Evolutionary conservation across 1,140 invertebrate genomes (phyloP), one percentile per base, ranked within the genome.

Genomic region (Adelges cooleyi): DNA sequence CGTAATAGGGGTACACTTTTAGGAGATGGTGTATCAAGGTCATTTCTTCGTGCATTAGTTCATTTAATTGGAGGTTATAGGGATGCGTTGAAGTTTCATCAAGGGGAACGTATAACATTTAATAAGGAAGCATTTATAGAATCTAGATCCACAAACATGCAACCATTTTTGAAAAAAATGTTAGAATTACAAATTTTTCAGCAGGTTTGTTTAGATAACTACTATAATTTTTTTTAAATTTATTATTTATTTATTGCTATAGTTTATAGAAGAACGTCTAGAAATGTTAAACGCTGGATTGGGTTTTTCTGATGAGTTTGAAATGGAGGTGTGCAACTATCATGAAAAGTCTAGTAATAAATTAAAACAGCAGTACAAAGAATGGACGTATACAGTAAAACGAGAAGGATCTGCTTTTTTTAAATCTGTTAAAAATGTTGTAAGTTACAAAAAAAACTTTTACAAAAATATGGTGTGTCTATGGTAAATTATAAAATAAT

Each of bases 221-320:
- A 22, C 10, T 29, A 20, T 33, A 11, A 33, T 54, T 33, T 54
- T 27, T 27, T 27, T 29, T 54, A 15, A n/a, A 33, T 11, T 54
- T 36, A 36, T 9, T 51, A 44, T 44, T 44, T 44, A 42, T 9
- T 40, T 5, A 18, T 9, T 2, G 0, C 72, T 72, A 70, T 73
- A 92, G 86, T 97, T 97, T 77, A 92, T 95, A 70, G 91, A 94
- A 72, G 91, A 93, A 76, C 79, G 93, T 71, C 76, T 96, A 68
- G 86, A 91, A 68, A 84, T 93, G 78, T 79, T 95, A 36, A 94
- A 94, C 76, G 83, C 85, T 23, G 92, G 92, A 2, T 77, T 86
- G 42, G 90, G 90, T 1, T 92, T 92, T 72, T 87, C 85, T n/a
- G 93, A 97, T 75, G 88, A 94, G 73, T 96, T 96, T 77, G 93